Evolutionary conservation across 2,888 invertebrate genomes (phyloP).

Genomic region (Synergus laeviventris): DNA sequence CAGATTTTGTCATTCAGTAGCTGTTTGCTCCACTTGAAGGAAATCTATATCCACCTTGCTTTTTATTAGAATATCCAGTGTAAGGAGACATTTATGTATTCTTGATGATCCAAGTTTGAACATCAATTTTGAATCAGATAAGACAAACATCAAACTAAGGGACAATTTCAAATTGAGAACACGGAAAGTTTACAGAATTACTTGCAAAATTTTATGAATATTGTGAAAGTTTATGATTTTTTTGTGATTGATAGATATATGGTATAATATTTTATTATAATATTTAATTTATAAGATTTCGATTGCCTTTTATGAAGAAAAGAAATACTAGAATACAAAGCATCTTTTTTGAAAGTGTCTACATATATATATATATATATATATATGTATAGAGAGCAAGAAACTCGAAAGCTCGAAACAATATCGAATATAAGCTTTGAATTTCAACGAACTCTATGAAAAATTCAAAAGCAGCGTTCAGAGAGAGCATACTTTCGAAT

Average conservation of each 20-base stretch:
- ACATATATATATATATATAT: too few relatives aligned
- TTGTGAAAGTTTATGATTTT: too few relatives aligned
- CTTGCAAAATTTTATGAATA: too few relatives aligned
- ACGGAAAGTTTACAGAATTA: too few relatives aligned
- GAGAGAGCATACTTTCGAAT: neutral
- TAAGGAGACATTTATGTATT: neutral
- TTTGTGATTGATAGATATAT: too few relatives aligned
- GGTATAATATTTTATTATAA: neutral
- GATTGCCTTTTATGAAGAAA: too few relatives aligned
- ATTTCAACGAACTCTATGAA: conserved; percentile 36
- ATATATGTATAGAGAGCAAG: conserved; percentile 18
- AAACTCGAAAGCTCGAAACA: conserved; percentile 34
- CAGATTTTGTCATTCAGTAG: conserved; percentile 20
- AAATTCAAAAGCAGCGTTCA: conserved; percentile 14
- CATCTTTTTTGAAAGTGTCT: conserved; percentile 1
- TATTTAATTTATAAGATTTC: neutral
- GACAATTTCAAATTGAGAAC: too few relatives aligned
- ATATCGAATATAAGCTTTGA: conserved; percentile 36
- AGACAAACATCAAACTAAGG: neutral
- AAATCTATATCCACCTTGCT: neutral
- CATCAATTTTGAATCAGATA: neutral
- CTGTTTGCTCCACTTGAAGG: conserved; percentile 6
- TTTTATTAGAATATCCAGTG: neutral
- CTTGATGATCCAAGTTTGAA: neutral
- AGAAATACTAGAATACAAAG: neutral